Evolutionary conservation across 2,797 vertebrate genomes (phyloP), one percentile per base, ranked within the genome.

Genomic region (Babyrousa celebensis): DNA sequence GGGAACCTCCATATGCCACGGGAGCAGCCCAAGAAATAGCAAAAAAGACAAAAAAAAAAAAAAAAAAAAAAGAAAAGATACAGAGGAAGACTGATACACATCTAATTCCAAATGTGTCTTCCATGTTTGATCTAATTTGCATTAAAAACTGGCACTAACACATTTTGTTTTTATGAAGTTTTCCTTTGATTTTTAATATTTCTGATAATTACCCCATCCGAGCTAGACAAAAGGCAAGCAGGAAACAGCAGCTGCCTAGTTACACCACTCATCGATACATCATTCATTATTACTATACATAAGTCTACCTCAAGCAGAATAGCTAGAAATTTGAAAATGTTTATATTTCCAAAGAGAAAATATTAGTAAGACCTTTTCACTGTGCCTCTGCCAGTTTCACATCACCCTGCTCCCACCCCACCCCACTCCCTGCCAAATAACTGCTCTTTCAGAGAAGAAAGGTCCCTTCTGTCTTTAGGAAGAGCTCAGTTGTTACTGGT

Each of bases 111-210:
- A 97, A 93, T 74, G 74, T 92, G 80, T 36, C 91, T 70, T 83
- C 86, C 40, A 86, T 43, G n/a, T 96, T 91, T 97, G 72, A 97
- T 94, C 95, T 83, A 95, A 96, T 96, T 75, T 96, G 77, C 88
- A 85, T 93, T 96, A 97, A 79, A 18, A 96, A 97, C 67, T 79
- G n/a, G 91, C 97, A 97, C 96, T 85, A 95, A 95, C 80, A 74
- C 67, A 91, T 93, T 97, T 97, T 90, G 92, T 92, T 96, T 78
- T 92, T 71, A 89, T 92, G 36, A 85, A 75, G 79, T 91, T 95
- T 79, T 83, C 91, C 84, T 96, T 87, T 95, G 94, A 96, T 97
- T 97, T 97, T 96, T 94, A 95, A 96, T 94, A 94, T 67, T 88
- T 94, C 74, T 93, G 71, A 92, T 97, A 96, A 96, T 88, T 93